These are phyloP conservation scores for Azemiops feae DNA, from an alignment of 2,113 vertebrate genomes.

Conservation along the genomic window DNA sequence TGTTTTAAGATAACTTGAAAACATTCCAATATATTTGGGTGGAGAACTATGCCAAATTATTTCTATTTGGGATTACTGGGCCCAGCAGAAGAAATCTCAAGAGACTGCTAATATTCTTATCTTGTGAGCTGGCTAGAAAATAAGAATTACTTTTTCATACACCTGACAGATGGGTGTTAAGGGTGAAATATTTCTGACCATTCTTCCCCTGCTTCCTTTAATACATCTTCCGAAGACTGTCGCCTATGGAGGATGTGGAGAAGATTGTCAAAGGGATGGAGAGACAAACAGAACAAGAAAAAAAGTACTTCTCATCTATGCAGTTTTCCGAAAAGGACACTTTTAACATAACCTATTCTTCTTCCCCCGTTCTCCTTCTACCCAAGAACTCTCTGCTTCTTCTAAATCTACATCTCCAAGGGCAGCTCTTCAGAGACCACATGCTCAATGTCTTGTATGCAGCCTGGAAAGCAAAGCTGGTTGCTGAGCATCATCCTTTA, in stretches of 20 bases:
- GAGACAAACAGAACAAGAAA: neutral
- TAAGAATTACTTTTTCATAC: neutral
- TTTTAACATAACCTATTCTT: neutral
- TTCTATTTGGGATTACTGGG: neutral
- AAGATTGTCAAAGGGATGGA: neutral
- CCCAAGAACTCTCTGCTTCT: neutral
- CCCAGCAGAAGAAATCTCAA: neutral
- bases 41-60: neutral
- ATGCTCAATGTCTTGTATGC: neutral
- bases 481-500: fast-evolving
- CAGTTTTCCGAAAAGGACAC: neutral
- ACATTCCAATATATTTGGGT: neutral
- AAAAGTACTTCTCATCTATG: neutral
- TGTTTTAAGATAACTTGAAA: neutral
- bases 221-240: neutral
- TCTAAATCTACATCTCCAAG: neutral
- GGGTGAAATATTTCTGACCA: neutral
- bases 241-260: neutral
- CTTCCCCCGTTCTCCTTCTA: neutral
- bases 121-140: neutral
- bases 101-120: neutral
- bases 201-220: neutral
- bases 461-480: neutral
- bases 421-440: neutral
- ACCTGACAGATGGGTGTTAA: neutral